These are phyloP conservation scores for Donacobius atricapilla DNA, from an alignment of 2,113 vertebrate species.

Conservation along the genomic window DNA sequence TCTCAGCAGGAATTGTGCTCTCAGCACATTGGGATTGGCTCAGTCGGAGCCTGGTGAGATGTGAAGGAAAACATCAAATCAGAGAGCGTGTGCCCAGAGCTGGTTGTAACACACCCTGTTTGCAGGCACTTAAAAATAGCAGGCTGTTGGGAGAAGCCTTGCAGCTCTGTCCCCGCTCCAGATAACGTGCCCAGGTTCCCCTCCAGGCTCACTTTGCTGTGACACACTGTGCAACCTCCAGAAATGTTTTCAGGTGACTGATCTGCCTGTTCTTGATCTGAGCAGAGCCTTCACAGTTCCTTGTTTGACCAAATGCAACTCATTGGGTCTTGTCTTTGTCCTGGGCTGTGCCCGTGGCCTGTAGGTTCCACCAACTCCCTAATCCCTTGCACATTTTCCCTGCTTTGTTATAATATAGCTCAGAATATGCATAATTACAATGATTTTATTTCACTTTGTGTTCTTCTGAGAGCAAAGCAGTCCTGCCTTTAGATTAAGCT, in stretches of 20 bases:
- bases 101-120: not conserved
- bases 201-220: not conserved
- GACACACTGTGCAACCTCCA: not conserved
- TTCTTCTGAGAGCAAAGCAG: not conserved
- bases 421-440: not conserved
- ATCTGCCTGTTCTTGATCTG: not conserved
- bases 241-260: not conserved
- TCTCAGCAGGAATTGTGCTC: not conserved
- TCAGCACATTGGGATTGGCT: not conserved
- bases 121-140: not conserved
- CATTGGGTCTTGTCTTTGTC: not conserved
- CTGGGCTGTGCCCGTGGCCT: not conserved
- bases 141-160: not conserved
- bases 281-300: not conserved
- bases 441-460: not conserved
- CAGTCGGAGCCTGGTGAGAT: not conserved
- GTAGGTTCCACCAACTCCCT: not conserved
- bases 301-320: not conserved
- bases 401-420: not conserved
- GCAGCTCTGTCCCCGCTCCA: not conserved
- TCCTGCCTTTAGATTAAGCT: not conserved
- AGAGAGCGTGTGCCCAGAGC: not conserved
- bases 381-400: not conserved
- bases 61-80: not conserved
- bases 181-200: not conserved